Evolutionary conservation across 2,888 invertebrate species (phyloP), one percentile per base, ranked within the genome.

Genomic region (Megaustenia siamemsis): DNA sequence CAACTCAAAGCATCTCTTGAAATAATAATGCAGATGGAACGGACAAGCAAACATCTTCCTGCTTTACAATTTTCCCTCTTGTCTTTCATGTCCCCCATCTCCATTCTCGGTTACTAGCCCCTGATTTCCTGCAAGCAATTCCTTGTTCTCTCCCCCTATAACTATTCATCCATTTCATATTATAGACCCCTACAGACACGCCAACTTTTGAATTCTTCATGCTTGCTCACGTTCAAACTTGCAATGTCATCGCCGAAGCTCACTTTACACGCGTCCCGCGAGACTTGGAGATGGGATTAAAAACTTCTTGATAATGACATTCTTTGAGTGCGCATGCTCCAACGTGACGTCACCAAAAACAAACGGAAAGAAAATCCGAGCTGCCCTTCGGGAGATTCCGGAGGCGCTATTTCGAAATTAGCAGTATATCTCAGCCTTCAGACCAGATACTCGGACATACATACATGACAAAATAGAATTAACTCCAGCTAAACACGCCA

Each of bases 311-410:
- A 38, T 82, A 82, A 71, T 82, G 82, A 73, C 82, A 73, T 82
- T 73, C 82, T 82, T 63, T 3, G 28, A 82, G 56, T 73, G 82
- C 73, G 71, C 71, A 40, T 40, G 82, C 71, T 71, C 40, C 35
- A 56, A 8, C 24, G 73, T 82, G 82, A 82, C 82, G 82, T 82
- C 82, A 82, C 82, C 68, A 53, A 71, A 73, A 73, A 43, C 73
- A 82, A 82, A 82, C 82, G 28, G 73, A 66, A 80, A 82, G 73
- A 82, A 71, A 82, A 82, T 82, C 82, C 73, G 82, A 82, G 82
- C 71, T 43, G 63, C 60, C 82, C 82, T 2, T 18, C 0, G 60
- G 82, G 71, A 73, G 15, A 53, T 68, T 32, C 69, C 53, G 4
- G 43, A 69, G 56, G 73, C 82, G 63, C 73, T 49, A 60, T 49